Percentiles rank a stretch among this genome's conserved stretches.
These are phyloP conservation scores for Hoplostethus atlanticus DNA, from an alignment of 2,797 vertebrate genomes.

Conservation along the genomic window DNA sequence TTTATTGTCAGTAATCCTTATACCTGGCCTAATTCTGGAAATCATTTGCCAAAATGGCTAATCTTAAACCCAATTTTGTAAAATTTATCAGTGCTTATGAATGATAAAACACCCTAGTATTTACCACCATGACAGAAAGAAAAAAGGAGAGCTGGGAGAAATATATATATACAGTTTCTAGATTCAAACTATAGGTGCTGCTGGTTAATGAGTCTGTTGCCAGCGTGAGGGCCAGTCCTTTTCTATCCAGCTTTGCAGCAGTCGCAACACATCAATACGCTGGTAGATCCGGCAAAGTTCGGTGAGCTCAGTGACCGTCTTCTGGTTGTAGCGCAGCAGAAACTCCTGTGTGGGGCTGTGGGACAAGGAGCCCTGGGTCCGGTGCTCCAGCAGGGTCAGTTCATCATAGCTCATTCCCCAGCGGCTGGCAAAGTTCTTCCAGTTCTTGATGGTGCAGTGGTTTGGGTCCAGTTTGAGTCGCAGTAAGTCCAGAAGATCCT, in stretches of 20 bases:
- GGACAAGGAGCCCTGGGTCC: conserved; percentile 84
- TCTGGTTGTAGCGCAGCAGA: conserved; percentile 94
- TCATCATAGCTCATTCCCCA: conserved; percentile 99
- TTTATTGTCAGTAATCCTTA: conserved; percentile 5
- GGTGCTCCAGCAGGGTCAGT: conserved; percentile 94
- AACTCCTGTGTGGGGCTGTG: conserved; percentile 97
- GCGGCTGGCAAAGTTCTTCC: conserved; percentile 99
- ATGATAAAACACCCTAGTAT: conserved; percentile 17
- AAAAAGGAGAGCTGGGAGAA: conserved; percentile 1
- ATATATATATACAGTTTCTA: conserved; percentile 7
- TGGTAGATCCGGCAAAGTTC: conserved; percentile 95
- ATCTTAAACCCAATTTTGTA: not conserved
- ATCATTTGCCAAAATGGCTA: conserved; percentile 3
- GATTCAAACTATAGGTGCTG: not conserved
- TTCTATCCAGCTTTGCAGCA: conserved; percentile 94
- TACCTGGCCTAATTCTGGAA: not conserved
- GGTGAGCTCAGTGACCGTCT: conserved; percentile 92
- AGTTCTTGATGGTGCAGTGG: conserved; percentile 98
- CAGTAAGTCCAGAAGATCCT: conserved; percentile 94
- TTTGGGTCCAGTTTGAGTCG: conserved; percentile 95
- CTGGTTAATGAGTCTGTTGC: conserved; percentile 79
- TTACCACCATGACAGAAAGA: conserved; percentile 21
- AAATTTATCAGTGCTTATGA: conserved; percentile 23
- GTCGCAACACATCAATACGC: conserved; percentile 92
- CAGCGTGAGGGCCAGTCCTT: conserved; percentile 95